phyloP scores from a whole-genome alignment of 2,113 vertebrate genomes.

The Azemiops feae region DNA sequence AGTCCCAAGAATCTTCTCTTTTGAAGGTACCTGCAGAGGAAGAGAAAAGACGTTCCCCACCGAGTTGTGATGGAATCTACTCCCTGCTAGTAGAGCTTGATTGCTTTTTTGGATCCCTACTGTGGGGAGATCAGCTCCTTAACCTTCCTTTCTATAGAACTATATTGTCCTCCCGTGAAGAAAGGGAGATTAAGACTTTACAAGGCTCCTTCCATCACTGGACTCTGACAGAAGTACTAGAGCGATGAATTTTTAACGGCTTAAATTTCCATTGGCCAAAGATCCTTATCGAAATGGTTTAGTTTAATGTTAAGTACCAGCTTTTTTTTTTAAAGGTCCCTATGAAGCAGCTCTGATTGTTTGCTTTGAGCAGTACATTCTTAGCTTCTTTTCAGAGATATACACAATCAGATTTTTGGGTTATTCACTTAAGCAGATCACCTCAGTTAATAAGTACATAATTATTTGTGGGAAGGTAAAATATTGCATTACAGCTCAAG shows the following conservation, averaged over 20 bases:
- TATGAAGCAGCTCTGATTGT: slow-evolving; percentile 56
- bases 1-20: slow-evolving; percentile 86
- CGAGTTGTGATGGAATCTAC: slow-evolving; percentile 81
- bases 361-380: slow-evolving; percentile 55
- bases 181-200: slow-evolving; percentile 89
- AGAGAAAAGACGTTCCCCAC: slow-evolving; percentile 79
- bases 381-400: slow-evolving; percentile 57
- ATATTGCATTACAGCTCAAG: slow-evolving; percentile 51
- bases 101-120: slow-evolving; percentile 90
- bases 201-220: slow-evolving; percentile 83
- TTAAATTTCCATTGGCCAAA: slow-evolving; percentile 74
- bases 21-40: slow-evolving; percentile 80
- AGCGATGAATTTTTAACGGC: slow-evolving; percentile 82
- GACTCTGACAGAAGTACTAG: slow-evolving; percentile 77
- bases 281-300: slow-evolving; percentile 76
- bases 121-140: slow-evolving; percentile 78
- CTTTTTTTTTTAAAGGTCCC: slow-evolving; percentile 48
- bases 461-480: slow-evolving; percentile 63
- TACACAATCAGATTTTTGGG: slow-evolving; percentile 53
- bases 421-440: slow-evolving; percentile 62
- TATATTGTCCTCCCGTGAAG: slow-evolving; percentile 78
- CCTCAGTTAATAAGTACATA: slow-evolving; percentile 66
- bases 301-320: slow-evolving; percentile 67
- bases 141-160: slow-evolving; percentile 82
- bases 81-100: slow-evolving; percentile 88